Base-by-base conservation (phyloP, 2,113 vertebrate genomes). In the Pagrus major region DNA sequence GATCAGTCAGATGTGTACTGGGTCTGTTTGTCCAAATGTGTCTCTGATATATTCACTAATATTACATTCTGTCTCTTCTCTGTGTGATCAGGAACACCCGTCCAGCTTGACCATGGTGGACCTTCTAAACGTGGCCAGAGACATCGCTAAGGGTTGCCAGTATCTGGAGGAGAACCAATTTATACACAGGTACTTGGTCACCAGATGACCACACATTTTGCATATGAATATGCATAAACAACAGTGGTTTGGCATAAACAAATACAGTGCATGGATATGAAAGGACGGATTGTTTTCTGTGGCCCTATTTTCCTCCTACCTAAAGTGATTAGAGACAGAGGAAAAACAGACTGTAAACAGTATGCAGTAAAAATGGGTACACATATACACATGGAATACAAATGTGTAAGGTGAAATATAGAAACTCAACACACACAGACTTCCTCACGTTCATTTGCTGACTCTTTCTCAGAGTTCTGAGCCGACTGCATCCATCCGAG, bases 91-190 rank as follows among this genome's bases (percentile, higher is more conserved):
- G 98, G 98, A 94, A 52, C 97, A 98, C 69, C 96, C 96, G 0
- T 98, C 98, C 82, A 98, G 96, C 67, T 94, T 99, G 65, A 95
- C 89, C 78, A 99, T 99, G 97, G 93, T 99, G 92, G 98, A 99
- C 85, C 95, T 99, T 71, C 96, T 99, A 29, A 98, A 97, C 0
- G 96, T 99, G 81, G 96, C 98, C 84, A 95, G 94, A 91, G 98
- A 99, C 91, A 99, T 99, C 3, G 97, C 98, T 15, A 97, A 96
- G 70, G 98, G 98, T 82, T 99, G 97, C 90, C 97, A 98, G 91
- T 99, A 99, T 79, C 91, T 99, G 78, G 98, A 99, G 90, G 98
- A 99, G 87, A 99, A 99, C 88, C 98, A 99, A 85, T 99, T 99
- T 90, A 99, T 99, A 82, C 98, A 99, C 94, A 96, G 98, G 98